Evolutionary conservation across 35 echinoderm and acorn worm genomes (phyloP).

Genomic region (Holothuria glaberrima): DNA sequence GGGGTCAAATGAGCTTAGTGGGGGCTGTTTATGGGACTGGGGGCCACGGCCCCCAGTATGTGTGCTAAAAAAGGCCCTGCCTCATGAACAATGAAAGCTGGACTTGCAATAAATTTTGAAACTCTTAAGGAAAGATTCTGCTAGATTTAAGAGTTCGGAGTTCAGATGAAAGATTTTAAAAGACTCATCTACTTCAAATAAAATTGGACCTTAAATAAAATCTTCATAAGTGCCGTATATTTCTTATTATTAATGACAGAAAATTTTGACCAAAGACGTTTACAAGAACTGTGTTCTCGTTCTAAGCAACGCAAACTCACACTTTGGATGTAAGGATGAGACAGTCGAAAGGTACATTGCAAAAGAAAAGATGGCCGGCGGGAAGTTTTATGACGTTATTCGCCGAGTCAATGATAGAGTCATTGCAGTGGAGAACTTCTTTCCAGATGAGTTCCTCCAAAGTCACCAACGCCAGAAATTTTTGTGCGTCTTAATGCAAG

Average conservation of each 20-base stretch:
- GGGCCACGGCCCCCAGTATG: too few species aligned
- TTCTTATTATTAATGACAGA: background rate
- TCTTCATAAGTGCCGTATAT: too few species aligned
- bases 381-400: background rate
- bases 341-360: background rate
- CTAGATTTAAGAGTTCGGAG: too few species aligned
- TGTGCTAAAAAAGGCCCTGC: too few species aligned
- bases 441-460: background rate
- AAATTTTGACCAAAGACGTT: conserved; percentile 4
- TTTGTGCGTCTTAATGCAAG: conserved; percentile 1
- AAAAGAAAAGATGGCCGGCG: background rate
- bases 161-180: too few species aligned
- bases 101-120: too few species aligned
- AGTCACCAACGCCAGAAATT: background rate
- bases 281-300: conserved; percentile 34
- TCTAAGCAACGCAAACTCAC: background rate
- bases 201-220: too few species aligned
- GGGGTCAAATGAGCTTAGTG: too few species aligned
- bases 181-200: too few species aligned
- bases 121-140: too few species aligned
- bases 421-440: conserved; percentile 10
- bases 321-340: background rate
- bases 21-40: too few species aligned
- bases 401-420: background rate
- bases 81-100: too few species aligned